Evolutionary conservation across 2,888 invertebrate species (phyloP), one percentile per base, ranked within the genome.

Genomic region (Heteromyza rotundicornis): DNA sequence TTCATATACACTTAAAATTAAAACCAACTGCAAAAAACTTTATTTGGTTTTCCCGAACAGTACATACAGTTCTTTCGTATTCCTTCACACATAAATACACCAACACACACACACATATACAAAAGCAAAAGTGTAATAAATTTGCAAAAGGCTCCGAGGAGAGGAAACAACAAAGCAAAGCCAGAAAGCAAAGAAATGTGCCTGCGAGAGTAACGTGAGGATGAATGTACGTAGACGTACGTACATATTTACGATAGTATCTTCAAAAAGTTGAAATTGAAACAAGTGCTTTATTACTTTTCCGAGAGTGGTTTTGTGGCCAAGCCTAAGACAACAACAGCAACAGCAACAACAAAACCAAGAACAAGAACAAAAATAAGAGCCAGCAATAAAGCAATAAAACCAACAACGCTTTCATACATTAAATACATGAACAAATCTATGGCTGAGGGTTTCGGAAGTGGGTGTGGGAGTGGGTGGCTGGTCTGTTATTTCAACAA

Each of bases 251-350:
- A 52, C 55, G 57, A 63, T 60, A 49, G 60, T 20, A 63, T 63
- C 63, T 63, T 63, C 23, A n/a, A 54, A 44, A 53, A 63, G 63
- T 59, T 63, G 40, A 60, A 63, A 60, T 60, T 63, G 60, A 63
- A 63, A 60, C 63, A 63, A 63, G 60, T 62, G 58, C 60, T 65
- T 67, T 66, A 66, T 62, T 67, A 59, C 64, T 59, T 64, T 64
- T 64, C 65, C 62, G 61, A 58, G 47, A 56, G 64, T 64, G 64
- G 65, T 64, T 61, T 36, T 65, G 60, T 61, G 67, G 62, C 35
- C 44, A 61, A 55, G 19, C 2, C 47, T 7, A 47, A 47, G n/a
- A 24, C 24, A 22, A 24, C 52, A 52, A n/a, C 23, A 52, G 24
- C 23, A 52, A 24, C 52, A 52, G 24, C 24, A 24, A 22, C 5